Conservation (phyloP, 2,113 vertebrate genomes). For the Strix aluco region DNA sequence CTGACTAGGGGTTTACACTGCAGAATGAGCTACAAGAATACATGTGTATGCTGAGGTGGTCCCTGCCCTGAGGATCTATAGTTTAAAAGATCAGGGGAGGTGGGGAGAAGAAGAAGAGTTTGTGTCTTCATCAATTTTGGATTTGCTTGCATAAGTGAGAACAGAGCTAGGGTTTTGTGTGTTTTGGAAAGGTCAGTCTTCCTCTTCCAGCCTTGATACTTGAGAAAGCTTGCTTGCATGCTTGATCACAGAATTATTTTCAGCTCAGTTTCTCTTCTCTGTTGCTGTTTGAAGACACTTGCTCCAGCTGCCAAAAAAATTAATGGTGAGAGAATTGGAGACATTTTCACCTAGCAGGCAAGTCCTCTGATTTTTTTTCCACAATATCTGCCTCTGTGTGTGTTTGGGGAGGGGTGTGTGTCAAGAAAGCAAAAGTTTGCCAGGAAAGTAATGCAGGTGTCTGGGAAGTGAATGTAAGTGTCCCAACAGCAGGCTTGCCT, state of each 20-base stretch:
- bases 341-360: background rate
- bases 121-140: background rate
- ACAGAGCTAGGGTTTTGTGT: background rate
- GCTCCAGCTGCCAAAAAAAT: background rate
- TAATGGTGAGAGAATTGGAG: background rate
- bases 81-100: background rate
- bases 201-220: background rate
- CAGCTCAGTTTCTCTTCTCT: background rate
- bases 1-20: background rate
- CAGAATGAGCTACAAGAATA: background rate
- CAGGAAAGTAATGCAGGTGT: background rate
- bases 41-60: background rate
- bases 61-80: background rate
- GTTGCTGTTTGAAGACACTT: background rate
- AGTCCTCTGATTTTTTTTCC: background rate
- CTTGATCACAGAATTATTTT: background rate
- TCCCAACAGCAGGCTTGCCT: background rate
- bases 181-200: background rate
- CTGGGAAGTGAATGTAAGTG: background rate
- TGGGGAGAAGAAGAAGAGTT: background rate
- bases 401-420: background rate
- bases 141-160: background rate
- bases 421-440: background rate
- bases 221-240: background rate
- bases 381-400: background rate